A percentile compares a stretch with the other conserved stretches of the same genome.
These are phyloP conservation scores for Pygocentrus nattereri DNA, from an alignment of 2,797 vertebrate species.

Conservation along the genomic window DNA sequence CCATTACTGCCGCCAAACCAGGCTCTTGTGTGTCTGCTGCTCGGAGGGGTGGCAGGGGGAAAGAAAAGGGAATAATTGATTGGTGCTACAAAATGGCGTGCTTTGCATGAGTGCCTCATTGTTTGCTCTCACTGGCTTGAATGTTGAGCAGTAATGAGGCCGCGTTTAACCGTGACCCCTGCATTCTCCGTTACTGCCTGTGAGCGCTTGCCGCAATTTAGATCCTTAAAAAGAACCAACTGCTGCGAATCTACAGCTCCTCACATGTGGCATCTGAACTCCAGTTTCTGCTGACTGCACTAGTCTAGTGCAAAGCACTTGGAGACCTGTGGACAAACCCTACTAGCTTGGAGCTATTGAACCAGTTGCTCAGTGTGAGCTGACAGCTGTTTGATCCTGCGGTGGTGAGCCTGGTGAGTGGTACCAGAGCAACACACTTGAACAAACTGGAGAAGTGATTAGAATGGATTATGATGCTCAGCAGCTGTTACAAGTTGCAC, in stretches of 20 bases:
- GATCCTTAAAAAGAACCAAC: background rate
- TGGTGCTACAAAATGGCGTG: conserved; percentile 41
- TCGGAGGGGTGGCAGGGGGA: conserved; percentile 12
- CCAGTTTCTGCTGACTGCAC: conserved; percentile 6
- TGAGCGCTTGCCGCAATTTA: conserved; percentile 34
- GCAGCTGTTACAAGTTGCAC: background rate
- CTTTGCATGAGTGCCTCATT: conserved; percentile 51
- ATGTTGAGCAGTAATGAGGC: conserved; percentile 45
- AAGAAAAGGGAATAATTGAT: conserved; percentile 59
- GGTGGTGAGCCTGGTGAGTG: background rate
- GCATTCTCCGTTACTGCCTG: conserved; percentile 34
- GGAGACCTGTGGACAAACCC: background rate
- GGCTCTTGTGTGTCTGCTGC: conserved; percentile 20
- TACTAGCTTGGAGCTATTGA: background rate
- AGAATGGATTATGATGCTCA: background rate
- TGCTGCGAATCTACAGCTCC: conserved; percentile 16
- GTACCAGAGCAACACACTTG: background rate
- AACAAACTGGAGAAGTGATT: background rate
- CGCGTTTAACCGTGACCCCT: conserved; percentile 49
- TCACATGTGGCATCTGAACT: conserved; percentile 31
- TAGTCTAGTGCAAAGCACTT: conserved; percentile 27
- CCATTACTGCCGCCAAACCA: conserved; percentile 43
- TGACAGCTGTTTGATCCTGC: background rate
- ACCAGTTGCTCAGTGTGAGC: background rate
- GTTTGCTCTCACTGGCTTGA: conserved; percentile 53